phyloP scores from a whole-genome alignment of 37 sponge, comb jelly and placozoan genomes.

The Aphrocallistes beatrix region DNA sequence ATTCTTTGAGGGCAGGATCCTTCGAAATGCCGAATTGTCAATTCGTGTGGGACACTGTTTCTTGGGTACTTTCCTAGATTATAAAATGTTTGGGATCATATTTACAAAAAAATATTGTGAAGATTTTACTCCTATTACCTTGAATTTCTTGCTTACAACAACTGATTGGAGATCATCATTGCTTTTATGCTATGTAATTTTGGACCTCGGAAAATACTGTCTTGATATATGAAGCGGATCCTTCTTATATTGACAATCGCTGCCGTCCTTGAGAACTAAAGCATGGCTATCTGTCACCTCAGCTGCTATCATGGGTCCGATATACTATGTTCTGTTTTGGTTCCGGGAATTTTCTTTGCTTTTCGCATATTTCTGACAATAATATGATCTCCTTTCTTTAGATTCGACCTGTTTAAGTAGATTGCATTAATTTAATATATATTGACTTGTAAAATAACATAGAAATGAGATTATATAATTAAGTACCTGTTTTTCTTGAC shows the following conservation, averaged over 20 bases:
- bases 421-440: too few relatives aligned
- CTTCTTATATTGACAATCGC: not conserved
- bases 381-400: not conserved
- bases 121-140: not conserved
- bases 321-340: not conserved
- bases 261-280: not conserved
- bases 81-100: not conserved
- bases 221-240: not conserved
- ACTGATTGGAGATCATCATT: not conserved
- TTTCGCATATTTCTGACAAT: not conserved
- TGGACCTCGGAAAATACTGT: not conserved
- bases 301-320: not conserved
- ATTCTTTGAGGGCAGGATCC: not conserved
- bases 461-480: not conserved
- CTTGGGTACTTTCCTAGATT: slow-evolving; percentile 7
- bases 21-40: not conserved
- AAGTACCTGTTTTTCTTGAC: slow-evolving; percentile 5
- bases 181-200: not conserved
- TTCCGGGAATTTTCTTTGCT: slow-evolving; percentile 14
- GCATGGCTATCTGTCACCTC: slow-evolving; percentile 16
- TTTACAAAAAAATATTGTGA: not conserved
- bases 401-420: not conserved
- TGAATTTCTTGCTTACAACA: not conserved
- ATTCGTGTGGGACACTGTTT: not conserved
- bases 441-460: not conserved